These are phyloP conservation scores for Epicauta chinensis DNA, from an alignment of 1,140 invertebrate genomes.

Conservation along the genomic window DNA sequence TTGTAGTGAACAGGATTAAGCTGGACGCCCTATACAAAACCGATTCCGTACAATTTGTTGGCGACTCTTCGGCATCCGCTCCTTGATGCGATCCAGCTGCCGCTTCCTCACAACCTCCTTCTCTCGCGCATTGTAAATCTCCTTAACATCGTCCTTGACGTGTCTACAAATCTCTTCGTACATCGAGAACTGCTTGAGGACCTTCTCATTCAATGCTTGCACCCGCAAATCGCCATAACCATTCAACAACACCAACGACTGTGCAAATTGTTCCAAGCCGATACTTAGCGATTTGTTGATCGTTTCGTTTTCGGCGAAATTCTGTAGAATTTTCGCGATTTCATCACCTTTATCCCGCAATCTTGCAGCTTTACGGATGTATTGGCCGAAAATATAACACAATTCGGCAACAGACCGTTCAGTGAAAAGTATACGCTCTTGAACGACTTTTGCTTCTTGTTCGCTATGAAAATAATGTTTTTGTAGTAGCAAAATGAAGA, in stretches of 20 bases:
- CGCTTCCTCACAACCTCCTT: conserved; percentile 59
- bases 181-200: conserved; percentile 57
- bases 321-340: conserved; percentile 54
- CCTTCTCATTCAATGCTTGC: conserved; percentile 62
- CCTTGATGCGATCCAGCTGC: conserved; percentile 55
- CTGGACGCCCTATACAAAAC: too few species aligned
- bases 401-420: conserved; percentile 65
- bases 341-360: conserved; percentile 65
- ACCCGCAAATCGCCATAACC: conserved; percentile 66
- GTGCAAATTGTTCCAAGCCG: conserved; percentile 57
- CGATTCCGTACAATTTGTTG: conserved; percentile 59
- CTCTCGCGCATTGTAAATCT: conserved; percentile 60
- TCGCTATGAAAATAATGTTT: conserved; percentile 42
- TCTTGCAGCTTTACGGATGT: conserved; percentile 62
- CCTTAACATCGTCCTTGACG: conserved; percentile 64
- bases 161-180: conserved; percentile 68
- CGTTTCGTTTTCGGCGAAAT: conserved; percentile 59
- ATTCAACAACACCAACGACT: conserved; percentile 57
- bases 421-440: conserved; percentile 59
- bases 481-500: neutral
- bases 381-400: conserved; percentile 58
- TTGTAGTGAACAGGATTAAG: too few species aligned
- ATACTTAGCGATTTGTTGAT: conserved; percentile 60
- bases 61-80: conserved; percentile 58
- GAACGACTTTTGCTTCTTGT: conserved; percentile 64